Evolutionary conservation across 2,113 vertebrate species (phyloP).

Genomic region (Oreochromis spilurus): DNA sequence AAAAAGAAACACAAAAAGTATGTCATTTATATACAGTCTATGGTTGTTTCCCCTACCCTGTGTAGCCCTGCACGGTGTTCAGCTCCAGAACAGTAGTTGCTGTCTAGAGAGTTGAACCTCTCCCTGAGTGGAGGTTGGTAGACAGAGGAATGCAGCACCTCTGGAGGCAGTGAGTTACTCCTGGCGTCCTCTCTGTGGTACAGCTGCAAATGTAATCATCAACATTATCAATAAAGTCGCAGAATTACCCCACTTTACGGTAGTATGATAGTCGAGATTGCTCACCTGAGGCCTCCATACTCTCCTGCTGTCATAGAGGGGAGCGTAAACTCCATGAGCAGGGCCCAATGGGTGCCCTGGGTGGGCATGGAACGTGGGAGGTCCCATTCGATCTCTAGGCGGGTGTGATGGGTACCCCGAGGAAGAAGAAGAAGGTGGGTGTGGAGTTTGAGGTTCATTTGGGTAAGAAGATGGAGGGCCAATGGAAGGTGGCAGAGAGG

Average conservation of each 20-base stretch:
- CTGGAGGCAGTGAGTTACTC: slow-evolving; percentile 94
- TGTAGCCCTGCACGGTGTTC: slow-evolving; percentile 85
- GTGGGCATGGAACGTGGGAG: slow-evolving; percentile 78
- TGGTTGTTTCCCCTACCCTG: slow-evolving; percentile 73
- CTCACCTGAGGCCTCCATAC: slow-evolving; percentile 86
- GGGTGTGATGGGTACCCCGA: slow-evolving; percentile 79
- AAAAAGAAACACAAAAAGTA: background rate
- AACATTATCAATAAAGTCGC: background rate
- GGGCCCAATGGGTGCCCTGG: slow-evolving; percentile 79
- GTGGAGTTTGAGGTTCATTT: slow-evolving; percentile 38
- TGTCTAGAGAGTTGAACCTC: slow-evolving; percentile 92
- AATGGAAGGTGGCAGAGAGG: slow-evolving; percentile 82
- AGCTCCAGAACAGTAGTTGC: slow-evolving; percentile 85
- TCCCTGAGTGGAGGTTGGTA: slow-evolving; percentile 89
- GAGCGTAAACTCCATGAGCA: slow-evolving; percentile 86
- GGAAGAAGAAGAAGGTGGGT: slow-evolving; percentile 72
- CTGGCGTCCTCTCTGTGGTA: slow-evolving; percentile 92
- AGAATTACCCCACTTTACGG: background rate
- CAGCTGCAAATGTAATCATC: slow-evolving; percentile 62
- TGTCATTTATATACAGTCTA: background rate
- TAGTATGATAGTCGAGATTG: background rate
- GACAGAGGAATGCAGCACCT: slow-evolving; percentile 89
- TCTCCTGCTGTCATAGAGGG: slow-evolving; percentile 91
- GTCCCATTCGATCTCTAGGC: slow-evolving; percentile 82
- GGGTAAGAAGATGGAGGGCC: slow-evolving; percentile 61